Percentiles rank a stretch among this genome's conserved stretches.
Evolutionary conservation across 2,888 invertebrate species (phyloP).

Genomic region (Halictus ligatus): DNA sequence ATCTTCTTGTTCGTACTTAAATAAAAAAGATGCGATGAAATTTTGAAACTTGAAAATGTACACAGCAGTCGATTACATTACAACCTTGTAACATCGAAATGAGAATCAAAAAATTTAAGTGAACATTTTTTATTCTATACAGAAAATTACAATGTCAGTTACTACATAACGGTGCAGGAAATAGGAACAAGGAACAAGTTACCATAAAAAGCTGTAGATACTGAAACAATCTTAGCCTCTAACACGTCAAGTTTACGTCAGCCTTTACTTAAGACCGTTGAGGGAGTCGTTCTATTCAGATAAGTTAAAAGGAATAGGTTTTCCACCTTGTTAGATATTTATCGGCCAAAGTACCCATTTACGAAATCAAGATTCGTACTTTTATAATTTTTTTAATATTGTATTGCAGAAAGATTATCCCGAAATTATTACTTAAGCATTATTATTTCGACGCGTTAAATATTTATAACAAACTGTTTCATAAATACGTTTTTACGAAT

Average conservation of each 20-base stretch:
- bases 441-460: too few relatives aligned
- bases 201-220: background rate
- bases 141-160: background rate
- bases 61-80: background rate
- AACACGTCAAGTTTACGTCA: background rate
- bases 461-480: too few relatives aligned
- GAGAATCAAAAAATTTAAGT: background rate
- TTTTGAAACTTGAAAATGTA: too few relatives aligned
- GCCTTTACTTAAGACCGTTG: background rate
- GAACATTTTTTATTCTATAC: background rate
- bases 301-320: conserved; percentile 13
- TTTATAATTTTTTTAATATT: background rate
- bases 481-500: too few relatives aligned
- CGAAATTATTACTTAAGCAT: too few relatives aligned
- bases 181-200: background rate
- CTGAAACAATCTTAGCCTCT: background rate
- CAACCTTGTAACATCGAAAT: background rate
- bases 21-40: too few relatives aligned
- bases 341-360: conserved; percentile 21
- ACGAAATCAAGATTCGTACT: background rate
- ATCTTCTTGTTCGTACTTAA: too few relatives aligned
- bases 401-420: too few relatives aligned
- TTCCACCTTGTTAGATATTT: background rate
- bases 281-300: conserved; percentile 12
- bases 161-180: background rate